Evolutionary conservation across 2,113 vertebrate genomes (phyloP).

Genomic region (Brienomyrus longianalis): DNA sequence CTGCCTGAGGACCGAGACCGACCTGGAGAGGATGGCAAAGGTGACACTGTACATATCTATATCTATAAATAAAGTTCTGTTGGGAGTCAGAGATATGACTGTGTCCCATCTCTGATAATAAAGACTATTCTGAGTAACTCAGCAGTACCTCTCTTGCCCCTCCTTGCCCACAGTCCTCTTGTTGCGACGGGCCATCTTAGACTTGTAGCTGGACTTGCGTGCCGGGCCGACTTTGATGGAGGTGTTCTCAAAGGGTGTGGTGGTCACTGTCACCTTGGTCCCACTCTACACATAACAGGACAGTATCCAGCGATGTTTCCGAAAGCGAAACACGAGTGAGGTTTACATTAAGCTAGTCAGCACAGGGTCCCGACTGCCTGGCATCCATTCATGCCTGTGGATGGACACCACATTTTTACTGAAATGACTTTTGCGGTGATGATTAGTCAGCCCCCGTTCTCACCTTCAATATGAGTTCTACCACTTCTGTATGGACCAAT

Average conservation of each 20-base stretch:
- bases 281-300: constrained; percentile 64
- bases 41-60: background rate
- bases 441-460: background rate
- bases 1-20: background rate
- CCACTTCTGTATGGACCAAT: constrained; percentile 88
- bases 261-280: constrained; percentile 85
- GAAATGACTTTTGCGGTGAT: background rate
- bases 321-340: background rate
- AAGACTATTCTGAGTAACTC: background rate
- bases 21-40: background rate
- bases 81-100: background rate
- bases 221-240: constrained; percentile 86
- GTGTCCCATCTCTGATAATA: background rate
- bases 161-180: constrained; percentile 70
- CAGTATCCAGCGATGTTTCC: background rate
- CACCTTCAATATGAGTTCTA: constrained; percentile 90
- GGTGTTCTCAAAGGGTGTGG: constrained; percentile 89
- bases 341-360: background rate
- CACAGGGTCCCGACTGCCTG: background rate
- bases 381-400: background rate
- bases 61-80: background rate
- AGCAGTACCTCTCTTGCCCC: constrained; percentile 76
- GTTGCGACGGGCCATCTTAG: constrained; percentile 84
- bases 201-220: constrained; percentile 79
- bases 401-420: background rate